A percentile compares a stretch with the other conserved stretches of the same genome.
phyloP scores from a whole-genome alignment of 2,113 vertebrate species.

The Cichladusa arquata region DNA sequence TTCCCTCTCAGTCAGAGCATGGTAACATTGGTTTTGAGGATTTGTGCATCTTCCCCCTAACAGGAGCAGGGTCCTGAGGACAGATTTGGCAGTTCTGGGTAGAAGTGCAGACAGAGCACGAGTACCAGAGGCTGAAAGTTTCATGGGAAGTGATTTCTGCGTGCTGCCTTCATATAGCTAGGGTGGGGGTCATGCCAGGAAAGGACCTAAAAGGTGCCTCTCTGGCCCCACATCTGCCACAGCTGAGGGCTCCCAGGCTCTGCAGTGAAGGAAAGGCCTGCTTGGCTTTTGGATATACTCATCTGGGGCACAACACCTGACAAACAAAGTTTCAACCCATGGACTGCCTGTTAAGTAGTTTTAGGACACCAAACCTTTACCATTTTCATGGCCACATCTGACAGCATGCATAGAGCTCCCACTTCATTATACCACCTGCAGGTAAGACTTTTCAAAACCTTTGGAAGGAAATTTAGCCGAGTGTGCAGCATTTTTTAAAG shows the following conservation, averaged over 20 bases:
- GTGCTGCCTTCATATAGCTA: rapidly evolving
- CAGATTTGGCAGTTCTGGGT: background rate
- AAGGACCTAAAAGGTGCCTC: background rate
- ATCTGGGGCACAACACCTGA: background rate
- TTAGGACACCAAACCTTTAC: background rate
- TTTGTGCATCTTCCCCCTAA: background rate
- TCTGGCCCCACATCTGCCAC: background rate
- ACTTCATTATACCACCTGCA: background rate
- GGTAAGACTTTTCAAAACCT: background rate
- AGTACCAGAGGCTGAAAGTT: background rate
- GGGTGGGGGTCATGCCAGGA: background rate
- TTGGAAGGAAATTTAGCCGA: background rate
- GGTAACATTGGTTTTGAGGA: background rate
- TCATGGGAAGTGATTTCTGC: background rate
- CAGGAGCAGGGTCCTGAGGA: background rate
- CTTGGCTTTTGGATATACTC: background rate
- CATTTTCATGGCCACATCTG: background rate
- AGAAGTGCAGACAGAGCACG: rapidly evolving
- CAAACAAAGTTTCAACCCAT: background rate
- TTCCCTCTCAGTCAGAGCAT: background rate
- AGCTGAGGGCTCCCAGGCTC: background rate
- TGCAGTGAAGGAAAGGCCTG: background rate
- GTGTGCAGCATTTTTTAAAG: background rate
- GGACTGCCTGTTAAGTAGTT: background rate
- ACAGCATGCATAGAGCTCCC: background rate